These are phyloP conservation scores for Sebastiscus tertius DNA, from an alignment of 2,797 vertebrate species.

Conservation along the genomic window DNA sequence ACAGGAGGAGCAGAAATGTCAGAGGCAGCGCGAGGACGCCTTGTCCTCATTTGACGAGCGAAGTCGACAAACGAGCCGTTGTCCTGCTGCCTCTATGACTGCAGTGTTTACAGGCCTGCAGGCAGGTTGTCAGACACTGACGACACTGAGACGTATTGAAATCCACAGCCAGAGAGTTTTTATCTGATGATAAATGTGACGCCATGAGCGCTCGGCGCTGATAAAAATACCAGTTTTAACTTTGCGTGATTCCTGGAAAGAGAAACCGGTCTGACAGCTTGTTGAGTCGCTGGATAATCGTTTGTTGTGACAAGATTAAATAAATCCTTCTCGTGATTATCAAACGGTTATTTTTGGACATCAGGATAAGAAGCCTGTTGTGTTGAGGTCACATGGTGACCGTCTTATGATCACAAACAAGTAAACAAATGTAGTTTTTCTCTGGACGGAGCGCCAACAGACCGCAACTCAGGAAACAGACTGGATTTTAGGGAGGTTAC, in stretches of 20 bases:
- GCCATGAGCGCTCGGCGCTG: background rate
- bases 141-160: slow-evolving; percentile 21
- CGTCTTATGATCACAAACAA: slow-evolving; percentile 30
- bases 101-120: slow-evolving; percentile 34
- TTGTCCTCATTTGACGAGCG: slow-evolving; percentile 28
- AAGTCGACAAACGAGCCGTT: slow-evolving; percentile 33
- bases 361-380: slow-evolving; percentile 32
- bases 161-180: slow-evolving; percentile 3
- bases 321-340: slow-evolving; percentile 31
- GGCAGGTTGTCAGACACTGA: slow-evolving; percentile 35
- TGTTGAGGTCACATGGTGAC: slow-evolving; percentile 19
- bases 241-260: background rate
- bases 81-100: slow-evolving; percentile 36
- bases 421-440: slow-evolving; percentile 4
- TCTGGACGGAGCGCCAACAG: background rate
- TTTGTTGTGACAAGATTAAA: slow-evolving; percentile 44
- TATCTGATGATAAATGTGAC: slow-evolving; percentile 22
- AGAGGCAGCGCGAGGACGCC: slow-evolving; percentile 30
- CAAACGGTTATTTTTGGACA: slow-evolving; percentile 44
- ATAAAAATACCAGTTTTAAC: background rate
- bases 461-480: no score
- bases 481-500: no score
- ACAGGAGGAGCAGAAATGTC: slow-evolving; percentile 53
- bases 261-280: slow-evolving; percentile 15
- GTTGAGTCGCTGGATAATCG: slow-evolving; percentile 6